Evolutionary conservation across 1,140 invertebrate genomes (phyloP).

Genomic region (Homalodisca vitripennis): DNA sequence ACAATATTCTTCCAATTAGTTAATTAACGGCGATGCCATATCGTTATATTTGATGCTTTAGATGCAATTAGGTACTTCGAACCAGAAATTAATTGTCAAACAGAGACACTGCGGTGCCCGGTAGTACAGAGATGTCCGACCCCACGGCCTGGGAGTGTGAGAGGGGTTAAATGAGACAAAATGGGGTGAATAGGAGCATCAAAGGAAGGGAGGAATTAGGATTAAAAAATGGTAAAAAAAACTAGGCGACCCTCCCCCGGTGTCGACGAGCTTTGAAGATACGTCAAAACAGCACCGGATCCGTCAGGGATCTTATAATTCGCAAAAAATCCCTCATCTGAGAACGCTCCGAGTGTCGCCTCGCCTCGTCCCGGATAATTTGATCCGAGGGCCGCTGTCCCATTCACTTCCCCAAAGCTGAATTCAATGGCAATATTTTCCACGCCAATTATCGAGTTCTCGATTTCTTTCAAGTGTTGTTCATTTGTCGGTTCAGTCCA

Average conservation of each 20-base stretch:
- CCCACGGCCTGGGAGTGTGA: neutral
- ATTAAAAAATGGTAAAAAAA: constrained; percentile 8
- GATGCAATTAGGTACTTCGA: no score
- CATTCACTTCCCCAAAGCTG: neutral
- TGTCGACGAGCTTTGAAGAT: constrained; percentile 17
- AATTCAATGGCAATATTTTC: constrained; percentile 28
- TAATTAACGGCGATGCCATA: no score
- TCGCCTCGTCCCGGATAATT: constrained; percentile 22
- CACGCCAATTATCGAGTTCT: constrained; percentile 24
- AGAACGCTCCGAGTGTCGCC: neutral
- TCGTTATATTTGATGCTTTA: no score
- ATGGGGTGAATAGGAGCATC: neutral
- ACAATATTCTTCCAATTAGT: no score
- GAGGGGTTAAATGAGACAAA: neutral
- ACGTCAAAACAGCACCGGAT: constrained; percentile 31
- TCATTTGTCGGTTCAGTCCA: neutral
- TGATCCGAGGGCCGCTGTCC: constrained; percentile 15
- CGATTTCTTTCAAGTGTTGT: constrained; percentile 15
- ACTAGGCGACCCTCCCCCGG: constrained; percentile 1
- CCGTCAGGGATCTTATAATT: constrained; percentile 25
- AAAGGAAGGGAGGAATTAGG: constrained; percentile 3
- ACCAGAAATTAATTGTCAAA: no score
- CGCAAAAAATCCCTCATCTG: constrained; percentile 16
- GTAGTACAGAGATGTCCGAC: no score
- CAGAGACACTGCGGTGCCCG: no score